A percentile compares a stretch with the other conserved stretches of the same genome.
Conservation (phyloP, 2,797 vertebrate genomes). For the Cossypha niveicapilla region DNA sequence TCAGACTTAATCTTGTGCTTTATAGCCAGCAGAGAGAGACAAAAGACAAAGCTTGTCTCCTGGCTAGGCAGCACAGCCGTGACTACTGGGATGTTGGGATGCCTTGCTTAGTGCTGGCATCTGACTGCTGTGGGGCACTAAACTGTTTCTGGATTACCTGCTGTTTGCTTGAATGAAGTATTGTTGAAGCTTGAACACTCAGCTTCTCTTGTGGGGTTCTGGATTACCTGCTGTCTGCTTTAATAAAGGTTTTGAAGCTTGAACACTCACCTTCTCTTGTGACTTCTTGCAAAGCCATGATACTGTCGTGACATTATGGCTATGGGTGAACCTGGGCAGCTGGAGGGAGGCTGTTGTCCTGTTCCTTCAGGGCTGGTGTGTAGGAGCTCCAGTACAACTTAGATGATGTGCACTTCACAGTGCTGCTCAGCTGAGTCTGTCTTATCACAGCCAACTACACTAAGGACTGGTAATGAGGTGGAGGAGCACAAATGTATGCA, state of each 20-base stretch:
- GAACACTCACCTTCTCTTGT: not conserved
- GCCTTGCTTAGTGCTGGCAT: not conserved
- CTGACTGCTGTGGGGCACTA: not conserved
- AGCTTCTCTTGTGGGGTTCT: not conserved
- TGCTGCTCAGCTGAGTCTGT: not conserved
- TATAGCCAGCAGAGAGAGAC: not conserved
- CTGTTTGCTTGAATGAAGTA: slow-evolving; percentile 37
- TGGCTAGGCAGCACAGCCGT: not conserved
- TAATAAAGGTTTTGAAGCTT: slow-evolving; percentile 49
- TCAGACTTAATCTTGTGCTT: not conserved
- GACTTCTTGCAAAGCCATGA: not conserved
- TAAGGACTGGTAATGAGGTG: not conserved
- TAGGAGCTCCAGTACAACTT: not conserved
- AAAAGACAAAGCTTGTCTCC: not conserved
- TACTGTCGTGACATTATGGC: fast-evolving
- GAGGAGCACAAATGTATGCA: not conserved
- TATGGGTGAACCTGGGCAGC: too few relatives aligned
- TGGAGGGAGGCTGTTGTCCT: not conserved
- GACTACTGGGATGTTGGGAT: not conserved
- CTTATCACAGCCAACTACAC: fast-evolving
- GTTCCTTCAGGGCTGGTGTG: fast-evolving
- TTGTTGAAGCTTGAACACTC: not conserved
- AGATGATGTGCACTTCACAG: fast-evolving
- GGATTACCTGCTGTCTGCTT: slow-evolving; percentile 25
- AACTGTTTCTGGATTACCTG: not conserved